Evolutionary conservation across 1,140 invertebrate species (phyloP), one percentile per base, ranked within the genome.

Genomic region (Drosophila quadrilineata): DNA sequence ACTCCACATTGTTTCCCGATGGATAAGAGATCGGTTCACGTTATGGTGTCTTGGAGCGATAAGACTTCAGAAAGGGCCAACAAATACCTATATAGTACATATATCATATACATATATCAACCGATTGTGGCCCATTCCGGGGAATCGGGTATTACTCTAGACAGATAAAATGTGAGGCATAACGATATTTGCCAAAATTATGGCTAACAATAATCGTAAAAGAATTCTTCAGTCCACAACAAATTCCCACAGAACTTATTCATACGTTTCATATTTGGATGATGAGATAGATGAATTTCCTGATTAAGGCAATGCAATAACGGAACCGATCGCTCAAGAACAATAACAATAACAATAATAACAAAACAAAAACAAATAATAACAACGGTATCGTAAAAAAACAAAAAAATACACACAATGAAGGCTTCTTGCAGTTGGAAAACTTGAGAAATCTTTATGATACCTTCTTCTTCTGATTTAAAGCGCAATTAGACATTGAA

Each of bases 341-440:
- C 31, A 21, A 17, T 5, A 16, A 26, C 22, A 26, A 16, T 45
- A 19, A 38, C 14, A 38, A 38, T 17, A 1, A 38, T 3, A 6
- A 19, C 19, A 35, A 35, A 6, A n/a, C n/a, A n/a, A 16, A 19
- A 16, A 54, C 17, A n/a, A 17, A 33, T 19, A 29, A 38, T 43
- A 54, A 62, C 14, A 73, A 72, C 48, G 62, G 36, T 36, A 49
- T 62, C 68, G 41, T 75, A 70, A 70, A 73, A 53, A 3, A 22
- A 29, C 3, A 21, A 33, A 67, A 49, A 14, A 14, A 26, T 33
- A 45, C 24, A 26, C 19, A 6, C 58, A 69, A 63, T 63, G 41
- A 41, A 16, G 2, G 6, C 6, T 38, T 17, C 6, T 16, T 31
- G 12, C 10, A 19, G 9, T 33, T 35, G 3, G 16, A 35, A 16